Evolutionary conservation across 2,113 vertebrate genomes (phyloP).

Genomic region (Eonycteris spelaea): DNA sequence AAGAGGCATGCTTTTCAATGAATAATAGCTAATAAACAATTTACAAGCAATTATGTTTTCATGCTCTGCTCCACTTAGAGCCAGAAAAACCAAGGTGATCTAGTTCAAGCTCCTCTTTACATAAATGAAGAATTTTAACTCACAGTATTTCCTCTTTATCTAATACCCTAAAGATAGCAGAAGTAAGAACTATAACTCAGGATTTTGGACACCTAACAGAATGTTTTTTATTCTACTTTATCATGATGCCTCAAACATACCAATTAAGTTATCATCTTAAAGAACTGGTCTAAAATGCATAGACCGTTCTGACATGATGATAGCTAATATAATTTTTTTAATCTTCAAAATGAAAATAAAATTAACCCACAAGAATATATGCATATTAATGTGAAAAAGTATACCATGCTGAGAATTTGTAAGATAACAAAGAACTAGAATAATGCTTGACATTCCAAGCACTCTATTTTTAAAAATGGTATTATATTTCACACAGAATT

Average conservation of each 20-base stretch:
- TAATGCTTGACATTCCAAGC: not conserved
- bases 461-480: not conserved
- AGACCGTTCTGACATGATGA: not conserved
- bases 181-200: not conserved
- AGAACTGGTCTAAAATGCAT: not conserved
- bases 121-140: not conserved
- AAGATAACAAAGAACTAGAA: not conserved
- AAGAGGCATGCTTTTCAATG: not conserved
- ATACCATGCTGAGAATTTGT: not conserved
- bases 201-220: not conserved
- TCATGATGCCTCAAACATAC: not conserved
- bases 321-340: not conserved
- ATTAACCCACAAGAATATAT: not conserved
- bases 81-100: not conserved
- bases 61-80: not conserved
- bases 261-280: not conserved
- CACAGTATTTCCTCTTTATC: not conserved
- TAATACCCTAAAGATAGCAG: not conserved
- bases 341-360: not conserved
- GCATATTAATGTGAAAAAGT: not conserved
- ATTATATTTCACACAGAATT: not conserved
- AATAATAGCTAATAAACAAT: not conserved
- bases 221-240: not conserved
- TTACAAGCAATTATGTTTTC: not conserved
- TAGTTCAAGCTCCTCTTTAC: not conserved